Conservation (phyloP, 2,888 invertebrate genomes). For the Parthenolecanium corni region DNA sequence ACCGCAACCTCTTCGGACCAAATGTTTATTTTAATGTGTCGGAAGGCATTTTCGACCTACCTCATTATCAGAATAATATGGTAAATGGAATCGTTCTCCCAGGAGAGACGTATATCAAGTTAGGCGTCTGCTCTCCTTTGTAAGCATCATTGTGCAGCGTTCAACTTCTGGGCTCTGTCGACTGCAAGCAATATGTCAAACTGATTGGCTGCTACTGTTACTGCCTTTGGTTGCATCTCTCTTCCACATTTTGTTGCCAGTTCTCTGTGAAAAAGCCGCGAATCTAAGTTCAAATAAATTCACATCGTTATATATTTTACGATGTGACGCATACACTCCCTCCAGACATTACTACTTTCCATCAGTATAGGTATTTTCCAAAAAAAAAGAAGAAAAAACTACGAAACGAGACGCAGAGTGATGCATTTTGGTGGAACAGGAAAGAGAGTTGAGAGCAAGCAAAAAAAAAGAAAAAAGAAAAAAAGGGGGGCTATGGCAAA, state of each 20-base stretch:
- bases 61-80: constrained; percentile 23
- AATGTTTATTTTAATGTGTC: constrained; percentile 17
- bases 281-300: constrained; percentile 19
- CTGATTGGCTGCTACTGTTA: constrained; percentile 25
- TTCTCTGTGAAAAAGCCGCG: constrained; percentile 2
- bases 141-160: constrained; percentile 10
- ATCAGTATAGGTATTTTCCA: constrained; percentile 14
- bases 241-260: not conserved
- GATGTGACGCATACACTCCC: constrained; percentile 13
- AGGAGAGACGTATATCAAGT: constrained; percentile 24
- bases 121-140: constrained; percentile 20
- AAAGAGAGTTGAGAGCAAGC: too few species aligned
- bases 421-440: too few species aligned
- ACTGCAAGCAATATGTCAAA: constrained; percentile 29
- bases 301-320: constrained; percentile 18
- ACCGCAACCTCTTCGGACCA: too few species aligned
- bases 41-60: constrained; percentile 19
- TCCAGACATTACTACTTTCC: constrained; percentile 1
- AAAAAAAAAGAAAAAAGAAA: too few species aligned
- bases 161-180: constrained; percentile 23
- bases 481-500: too few species aligned
- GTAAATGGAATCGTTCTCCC: constrained; percentile 28
- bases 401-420: too few species aligned
- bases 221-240: not conserved
- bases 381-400: not conserved